Evolutionary conservation across 2,113 vertebrate genomes (phyloP).

Genomic region (Pleuronectes platessa): DNA sequence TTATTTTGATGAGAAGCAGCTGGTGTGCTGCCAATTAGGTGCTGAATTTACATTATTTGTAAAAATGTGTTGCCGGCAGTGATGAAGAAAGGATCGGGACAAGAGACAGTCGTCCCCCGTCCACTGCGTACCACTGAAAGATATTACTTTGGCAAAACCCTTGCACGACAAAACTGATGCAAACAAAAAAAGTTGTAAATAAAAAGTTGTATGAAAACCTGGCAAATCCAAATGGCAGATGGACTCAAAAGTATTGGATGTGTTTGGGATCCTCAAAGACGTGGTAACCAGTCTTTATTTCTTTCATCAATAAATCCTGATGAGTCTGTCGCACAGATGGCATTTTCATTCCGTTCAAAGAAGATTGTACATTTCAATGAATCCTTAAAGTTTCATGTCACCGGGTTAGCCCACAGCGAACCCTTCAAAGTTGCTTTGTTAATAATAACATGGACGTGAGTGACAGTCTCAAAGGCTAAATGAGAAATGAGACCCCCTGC

Average conservation of each 20-base stretch:
- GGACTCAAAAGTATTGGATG: conserved; percentile 55
- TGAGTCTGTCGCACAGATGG: conserved; percentile 67
- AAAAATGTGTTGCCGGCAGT: conserved; percentile 73
- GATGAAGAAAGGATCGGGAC: conserved; percentile 44
- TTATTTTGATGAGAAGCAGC: conserved; percentile 82
- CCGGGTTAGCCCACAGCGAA: no score
- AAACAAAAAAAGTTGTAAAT: conserved; percentile 11
- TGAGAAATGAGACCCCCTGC: conserved; percentile 59
- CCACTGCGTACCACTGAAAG: conserved; percentile 15
- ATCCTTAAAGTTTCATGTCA: conserved; percentile 26
- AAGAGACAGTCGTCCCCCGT: conserved; percentile 40
- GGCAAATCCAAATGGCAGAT: conserved; percentile 62
- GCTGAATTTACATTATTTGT: conserved; percentile 80
- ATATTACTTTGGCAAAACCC: conserved; percentile 50
- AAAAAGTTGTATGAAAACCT: conserved; percentile 23
- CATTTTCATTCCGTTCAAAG: conserved; percentile 62
- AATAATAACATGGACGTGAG: conserved; percentile 55
- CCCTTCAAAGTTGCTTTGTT: conserved; percentile 53
- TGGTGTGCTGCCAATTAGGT: conserved; percentile 80
- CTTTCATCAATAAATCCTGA: conserved; percentile 68
- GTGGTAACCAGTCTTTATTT: conserved; percentile 42
- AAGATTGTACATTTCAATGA: conserved; percentile 45
- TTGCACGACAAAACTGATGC: conserved; percentile 21
- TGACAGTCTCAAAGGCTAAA: conserved; percentile 66
- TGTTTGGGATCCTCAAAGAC: conserved; percentile 61